Base-by-base conservation (phyloP, 2,113 vertebrate genomes). In the Perognathus longimembris region DNA sequence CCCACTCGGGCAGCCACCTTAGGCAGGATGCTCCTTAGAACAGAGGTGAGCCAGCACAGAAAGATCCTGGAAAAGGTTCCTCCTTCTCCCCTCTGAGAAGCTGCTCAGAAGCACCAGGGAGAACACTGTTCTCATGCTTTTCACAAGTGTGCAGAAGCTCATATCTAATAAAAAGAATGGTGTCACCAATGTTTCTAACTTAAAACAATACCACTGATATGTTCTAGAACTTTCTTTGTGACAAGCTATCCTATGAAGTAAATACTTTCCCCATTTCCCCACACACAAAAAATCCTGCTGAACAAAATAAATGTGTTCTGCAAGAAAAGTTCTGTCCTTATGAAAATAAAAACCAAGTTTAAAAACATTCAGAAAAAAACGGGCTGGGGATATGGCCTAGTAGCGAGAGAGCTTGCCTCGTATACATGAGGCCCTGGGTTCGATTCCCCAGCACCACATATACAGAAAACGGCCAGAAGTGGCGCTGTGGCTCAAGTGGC, bases 311-410 rank as follows among this genome's bases (percentile, higher is more conserved):
- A 74, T 64, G 26, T 34, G 38, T 67, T 87, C 86, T 85, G 18
- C 28, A 92, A 90, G 75, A 82, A 92, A 76, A 5, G 11, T 90
- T 93, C 75, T 92, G 30, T 74, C 63, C 82, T 82, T 36, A 92
- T 18, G 50, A 45, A 92, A 93, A 66, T 76, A 63, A 69, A 94
- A 91, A 73, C 18, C 61, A 88, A 85, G 73, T 78, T 90, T 87
- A 77, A 89, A 95, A 89, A 83, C 21, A 40, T 30, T 74, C 64
- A 59, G 24, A 26, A 59, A 34, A 5, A n/a, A n/a, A n/a, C n/a
- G n/a, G n/a, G n/a, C n/a, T n/a, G n/a, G n/a, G n/a, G n/a, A n/a
- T n/a, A n/a, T n/a, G n/a, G n/a, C n/a, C n/a, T n/a, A n/a, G n/a
- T n/a, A n/a, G n/a, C n/a, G n/a, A n/a, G n/a, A n/a, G n/a, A n/a